Percentiles rank a stretch among this genome's conserved stretches.
Conservation (phyloP, 2,888 invertebrate species). For the Caenorhabditis doughertyi region DNA sequence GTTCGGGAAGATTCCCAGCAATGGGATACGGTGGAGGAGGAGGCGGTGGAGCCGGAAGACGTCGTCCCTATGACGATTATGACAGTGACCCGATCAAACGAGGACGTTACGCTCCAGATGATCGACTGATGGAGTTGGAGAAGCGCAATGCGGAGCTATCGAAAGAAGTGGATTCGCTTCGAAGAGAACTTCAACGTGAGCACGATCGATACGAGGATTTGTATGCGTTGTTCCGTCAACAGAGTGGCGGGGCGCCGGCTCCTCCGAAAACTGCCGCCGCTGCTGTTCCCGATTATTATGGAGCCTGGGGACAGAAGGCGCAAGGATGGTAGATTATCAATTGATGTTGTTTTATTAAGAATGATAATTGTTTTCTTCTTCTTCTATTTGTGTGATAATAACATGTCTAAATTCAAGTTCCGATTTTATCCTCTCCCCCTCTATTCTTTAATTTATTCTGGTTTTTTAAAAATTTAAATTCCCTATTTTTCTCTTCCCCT, state of each 20-base stretch:
- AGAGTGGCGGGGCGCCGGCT: constrained; percentile 57
- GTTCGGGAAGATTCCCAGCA: constrained; percentile 15
- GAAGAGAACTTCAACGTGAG: constrained; percentile 77
- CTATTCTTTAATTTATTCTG: not conserved
- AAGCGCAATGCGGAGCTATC: constrained; percentile 75
- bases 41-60: constrained; percentile 53
- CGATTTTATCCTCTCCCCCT: too few relatives aligned
- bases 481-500: not conserved
- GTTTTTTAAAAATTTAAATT: not conserved
- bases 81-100: constrained; percentile 60
- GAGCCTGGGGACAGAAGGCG: constrained; percentile 46
- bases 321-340: constrained; percentile 37
- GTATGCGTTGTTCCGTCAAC: constrained; percentile 77
- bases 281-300: constrained; percentile 37
- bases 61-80: constrained; percentile 46
- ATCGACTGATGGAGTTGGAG: constrained; percentile 68
- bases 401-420: not conserved
- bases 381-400: constrained; percentile 5
- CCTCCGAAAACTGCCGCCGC: constrained; percentile 50
- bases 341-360: too few relatives aligned
- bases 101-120: constrained; percentile 59
- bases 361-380: not conserved
- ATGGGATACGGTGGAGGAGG: constrained; percentile 31
- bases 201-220: constrained; percentile 79
- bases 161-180: constrained; percentile 75